Evolutionary conservation across 2,888 invertebrate species (phyloP), one percentile per base, ranked within the genome.

Genomic region (Miltochrista miniata): DNA sequence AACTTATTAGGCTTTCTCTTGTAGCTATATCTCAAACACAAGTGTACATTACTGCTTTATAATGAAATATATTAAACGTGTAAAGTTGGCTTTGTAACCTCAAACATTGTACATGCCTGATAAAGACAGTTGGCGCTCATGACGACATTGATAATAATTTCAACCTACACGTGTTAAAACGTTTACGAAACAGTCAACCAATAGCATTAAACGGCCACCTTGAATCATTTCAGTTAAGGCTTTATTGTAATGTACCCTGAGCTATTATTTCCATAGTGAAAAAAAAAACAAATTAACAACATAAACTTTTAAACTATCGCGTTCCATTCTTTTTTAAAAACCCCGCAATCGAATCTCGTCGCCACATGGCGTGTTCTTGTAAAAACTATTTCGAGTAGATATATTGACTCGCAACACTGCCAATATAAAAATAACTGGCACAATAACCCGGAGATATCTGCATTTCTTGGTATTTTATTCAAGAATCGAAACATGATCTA

Each of bases 131-230:
- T 46, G 54, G 61, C 59, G 48, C 42, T 49, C 57, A 54, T 55
- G 51, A 57, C 51, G 59, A 33, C 61, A 68, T 56, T 64, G 66
- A 52, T 51, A 49, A 45, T 53, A 50, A 52, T 56, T 59, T 52
- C 41, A 13, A 40, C 33, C 24, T 44, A 13, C 24, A 29, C 35
- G 35, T 35, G 35, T 35, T 44, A 10, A 35, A 44, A 44, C 18
- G 7, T 24, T 35, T 35, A 24, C 12, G 13, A 29, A 14, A 34
- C 5, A 24, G 5, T 24, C 5, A 4, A 24, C 18, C 18, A 24
- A 24, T 24, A 24, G 3, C 5, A 5, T 24, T 4, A 5, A 4
- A 24, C 18, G 3, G 3, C 18, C 5, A 24, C 2, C 18, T 24
- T 24, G 3, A 24, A 24, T 4, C 3, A 24, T 24, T 24, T 24